phyloP scores from a whole-genome alignment of 1,140 invertebrate species.

The Rhyacophila brunnea region DNA sequence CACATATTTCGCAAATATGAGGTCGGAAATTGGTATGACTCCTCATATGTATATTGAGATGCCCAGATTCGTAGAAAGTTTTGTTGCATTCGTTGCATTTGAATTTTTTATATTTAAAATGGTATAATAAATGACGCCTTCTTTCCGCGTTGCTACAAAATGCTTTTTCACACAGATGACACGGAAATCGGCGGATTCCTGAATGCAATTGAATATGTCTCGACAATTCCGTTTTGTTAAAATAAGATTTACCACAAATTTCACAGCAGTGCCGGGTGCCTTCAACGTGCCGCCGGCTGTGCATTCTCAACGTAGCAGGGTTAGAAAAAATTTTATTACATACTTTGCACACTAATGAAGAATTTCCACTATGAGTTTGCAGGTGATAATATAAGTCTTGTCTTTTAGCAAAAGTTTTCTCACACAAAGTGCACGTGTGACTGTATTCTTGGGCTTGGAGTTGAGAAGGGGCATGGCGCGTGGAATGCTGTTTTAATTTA shows the following conservation, averaged over 20 bases:
- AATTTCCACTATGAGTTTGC: not conserved
- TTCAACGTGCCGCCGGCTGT: conserved; percentile 16
- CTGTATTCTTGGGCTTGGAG: not conserved
- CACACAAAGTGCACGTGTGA: conserved; percentile 7
- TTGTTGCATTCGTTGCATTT: conserved; percentile 26
- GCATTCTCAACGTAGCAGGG: conserved; percentile 16
- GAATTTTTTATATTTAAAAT: conserved; percentile 27
- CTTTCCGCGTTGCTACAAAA: conserved; percentile 23
- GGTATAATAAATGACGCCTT: conserved; percentile 21
- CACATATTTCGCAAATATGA: conserved; percentile 56
- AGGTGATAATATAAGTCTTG: conserved; percentile 15
- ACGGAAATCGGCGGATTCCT: conserved; percentile 17
- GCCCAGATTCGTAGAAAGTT: conserved; percentile 33
- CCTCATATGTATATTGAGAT: conserved; percentile 40
- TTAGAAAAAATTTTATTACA: conserved; percentile 27
- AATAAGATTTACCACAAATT: conserved; percentile 16
- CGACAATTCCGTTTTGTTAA: conserved; percentile 7
- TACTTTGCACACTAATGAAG: conserved; percentile 6
- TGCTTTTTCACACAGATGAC: conserved; percentile 21
- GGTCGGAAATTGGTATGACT: conserved; percentile 56
- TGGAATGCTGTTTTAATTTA: conserved; percentile 8
- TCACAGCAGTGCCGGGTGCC: conserved; percentile 11
- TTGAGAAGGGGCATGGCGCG: not conserved
- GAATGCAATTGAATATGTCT: conserved; percentile 20
- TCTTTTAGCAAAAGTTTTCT: conserved; percentile 17